Evolutionary conservation across 2,888 invertebrate genomes (phyloP).

Genomic region (Parelbella ahira): DNA sequence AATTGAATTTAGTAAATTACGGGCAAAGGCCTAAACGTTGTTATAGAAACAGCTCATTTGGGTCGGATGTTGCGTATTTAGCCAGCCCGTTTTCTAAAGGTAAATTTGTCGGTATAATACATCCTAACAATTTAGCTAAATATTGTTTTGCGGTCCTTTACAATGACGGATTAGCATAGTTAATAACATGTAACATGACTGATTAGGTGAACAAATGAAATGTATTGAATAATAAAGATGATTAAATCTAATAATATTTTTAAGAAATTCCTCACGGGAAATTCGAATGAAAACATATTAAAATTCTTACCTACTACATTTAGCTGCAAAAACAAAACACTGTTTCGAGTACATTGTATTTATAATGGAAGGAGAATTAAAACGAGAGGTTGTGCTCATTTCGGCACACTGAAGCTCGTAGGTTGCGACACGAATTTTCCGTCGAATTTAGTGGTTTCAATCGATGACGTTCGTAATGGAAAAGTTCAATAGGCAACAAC

Average conservation of each 20-base stretch:
- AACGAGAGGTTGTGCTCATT: conserved; percentile 51
- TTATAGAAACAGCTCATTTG: conserved; percentile 6
- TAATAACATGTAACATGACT: no score
- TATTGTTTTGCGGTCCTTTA: background rate
- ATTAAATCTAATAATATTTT: no score
- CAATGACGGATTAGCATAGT: no score
- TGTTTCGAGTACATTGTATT: conserved; percentile 56
- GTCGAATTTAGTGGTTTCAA: conserved; percentile 72
- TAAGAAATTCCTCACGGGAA: conserved; percentile 54
- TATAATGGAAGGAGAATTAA: conserved; percentile 57
- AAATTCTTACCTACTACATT: conserved; percentile 59
- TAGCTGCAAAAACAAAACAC: conserved; percentile 45
- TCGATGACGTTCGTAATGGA: conserved; percentile 73
- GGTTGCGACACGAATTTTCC: conserved; percentile 62
- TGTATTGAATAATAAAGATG: no score
- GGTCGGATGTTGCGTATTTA: conserved; percentile 8
- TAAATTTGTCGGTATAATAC: background rate
- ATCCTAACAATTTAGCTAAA: conserved; percentile 2
- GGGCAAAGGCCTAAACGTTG: conserved; percentile 19
- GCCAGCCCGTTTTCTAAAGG: background rate
- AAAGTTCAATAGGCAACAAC: conserved; percentile 78
- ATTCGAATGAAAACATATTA: conserved; percentile 69
- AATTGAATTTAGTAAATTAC: conserved; percentile 64
- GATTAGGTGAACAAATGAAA: no score
- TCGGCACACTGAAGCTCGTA: conserved; percentile 40